Evolutionary conservation across 2,888 invertebrate genomes (phyloP).

Genomic region (Limnephilus auricula): DNA sequence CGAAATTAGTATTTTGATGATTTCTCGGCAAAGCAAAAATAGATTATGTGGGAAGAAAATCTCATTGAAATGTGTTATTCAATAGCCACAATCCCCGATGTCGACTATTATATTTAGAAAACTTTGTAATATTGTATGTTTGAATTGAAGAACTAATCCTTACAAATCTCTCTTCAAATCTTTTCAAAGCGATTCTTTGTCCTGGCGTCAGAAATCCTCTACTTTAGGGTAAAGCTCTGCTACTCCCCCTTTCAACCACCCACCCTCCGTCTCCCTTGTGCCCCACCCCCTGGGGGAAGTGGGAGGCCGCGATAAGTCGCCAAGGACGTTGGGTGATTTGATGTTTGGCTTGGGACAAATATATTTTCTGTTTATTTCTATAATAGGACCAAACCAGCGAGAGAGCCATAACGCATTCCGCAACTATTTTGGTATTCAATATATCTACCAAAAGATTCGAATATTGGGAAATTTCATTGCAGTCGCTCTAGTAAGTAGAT

Average conservation of each 20-base stretch:
- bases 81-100: not conserved
- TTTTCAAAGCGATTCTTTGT: not conserved
- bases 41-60: not conserved
- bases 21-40: no score
- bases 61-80: no score
- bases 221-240: not conserved
- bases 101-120: not conserved
- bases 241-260: not conserved
- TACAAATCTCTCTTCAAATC: not conserved
- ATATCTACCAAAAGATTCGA: not conserved
- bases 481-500: no score
- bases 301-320: not conserved
- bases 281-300: not conserved
- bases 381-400: not conserved
- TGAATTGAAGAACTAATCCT: not conserved
- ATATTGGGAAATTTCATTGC: no score
- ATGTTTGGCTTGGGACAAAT: not conserved
- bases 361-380: not conserved
- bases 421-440: not conserved
- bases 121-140: not conserved
- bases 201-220: not conserved
- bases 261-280: not conserved
- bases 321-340: constrained; percentile 10
- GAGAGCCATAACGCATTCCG: not conserved
- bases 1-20: no score